Evolutionary conservation across 2,113 vertebrate genomes (phyloP), one percentile per base, ranked within the genome.

Genomic region (Vulpes ferrilata): DNA sequence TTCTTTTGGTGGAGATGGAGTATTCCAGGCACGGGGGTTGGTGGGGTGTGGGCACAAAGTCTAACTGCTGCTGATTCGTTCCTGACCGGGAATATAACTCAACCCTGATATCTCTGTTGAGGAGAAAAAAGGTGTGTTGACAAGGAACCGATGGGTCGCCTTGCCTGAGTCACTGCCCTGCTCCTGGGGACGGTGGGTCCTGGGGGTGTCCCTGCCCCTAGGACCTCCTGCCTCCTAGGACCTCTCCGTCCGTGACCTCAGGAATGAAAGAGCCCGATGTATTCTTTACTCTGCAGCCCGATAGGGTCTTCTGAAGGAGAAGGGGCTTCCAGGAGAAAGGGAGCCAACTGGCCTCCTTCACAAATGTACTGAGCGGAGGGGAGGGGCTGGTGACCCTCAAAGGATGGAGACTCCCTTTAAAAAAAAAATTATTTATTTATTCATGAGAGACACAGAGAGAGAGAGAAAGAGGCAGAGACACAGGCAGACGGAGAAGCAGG

Each of bases 41-140:
- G 38, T 16, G 5, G 10, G 32, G 51, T 53, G 3, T 27, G 53
- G 84, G 48, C 38, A 85, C 20, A 48, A 35, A 93, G 78, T 88
- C 65, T 78, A 88, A 94, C 96, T 88, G 80, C 88, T 79, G 65
- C 32, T 38, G 60, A 94, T 69, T 82, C 83, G 19, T 38, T 88
- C 48, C 57, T 55, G 43, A 22, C 78, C 82, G 25, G 57, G 65
- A 64, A 95, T 83, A 48, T 80, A 86, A 74, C 91, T 82, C 53
- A 79, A 92, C 23, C 71, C 90, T 65, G 53, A 25, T 35, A 32
- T 79, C 57, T 67, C 62, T 20, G 43, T 79, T 51, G 64, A 83
- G 55, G 73, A 48, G 23, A 48, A 10, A 12, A 48, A 84, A 35
- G 62, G 55, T 94, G n/a, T 60, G 59, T 84, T 64, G 27, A 80